Evolutionary conservation across 2,888 invertebrate species (phyloP), one percentile per base, ranked within the genome.

Genomic region (Drosophila meridionalis): DNA sequence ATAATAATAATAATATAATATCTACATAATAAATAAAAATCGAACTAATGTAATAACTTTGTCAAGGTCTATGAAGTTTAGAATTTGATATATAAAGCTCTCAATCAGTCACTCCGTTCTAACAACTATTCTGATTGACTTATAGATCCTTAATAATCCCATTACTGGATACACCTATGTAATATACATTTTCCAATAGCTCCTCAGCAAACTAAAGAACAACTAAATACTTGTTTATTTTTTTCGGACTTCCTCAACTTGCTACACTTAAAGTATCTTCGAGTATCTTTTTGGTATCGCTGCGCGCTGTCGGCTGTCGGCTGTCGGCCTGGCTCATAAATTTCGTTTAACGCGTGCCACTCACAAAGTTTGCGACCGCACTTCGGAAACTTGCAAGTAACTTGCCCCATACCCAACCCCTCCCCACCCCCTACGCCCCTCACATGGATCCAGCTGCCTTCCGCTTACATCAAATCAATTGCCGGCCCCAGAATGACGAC

Each of bases 391-490:
- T 80, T 74, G 61, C 64, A 34, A 48, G 52, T 56, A 58, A 40
- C 26, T 50, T 56, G 11, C 32, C 36, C 42, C 30, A 2, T 0
- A 11, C 45, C 9, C 0, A 3, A 9, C 9, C 12, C 9, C 12
- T 0, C 14, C 45, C 6, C 0, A 3, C 12, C 9, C 12, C 9
- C 12, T 20, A 20, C 20, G 3, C 4, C 32, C 26, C 20, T 4
- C 34, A 28, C 26, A 14, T 9, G 36, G 8, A 56, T 14, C 20
- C 40, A 6, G 20, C 75, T 67, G 70, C 67, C 76, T 61, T 73
- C 74, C 82, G 75, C 70, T 76, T 75, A 77, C 80, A 82, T 79
- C 82, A 61, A 86, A 82, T 86, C 86, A 83, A 83, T 86, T 86
- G 83, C 65, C 80, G 76, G 65, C 69, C 69, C 69, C 67, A 71